phyloP scores from a whole-genome alignment of 2,888 invertebrate genomes.

The Antheraea assamensis region DNA sequence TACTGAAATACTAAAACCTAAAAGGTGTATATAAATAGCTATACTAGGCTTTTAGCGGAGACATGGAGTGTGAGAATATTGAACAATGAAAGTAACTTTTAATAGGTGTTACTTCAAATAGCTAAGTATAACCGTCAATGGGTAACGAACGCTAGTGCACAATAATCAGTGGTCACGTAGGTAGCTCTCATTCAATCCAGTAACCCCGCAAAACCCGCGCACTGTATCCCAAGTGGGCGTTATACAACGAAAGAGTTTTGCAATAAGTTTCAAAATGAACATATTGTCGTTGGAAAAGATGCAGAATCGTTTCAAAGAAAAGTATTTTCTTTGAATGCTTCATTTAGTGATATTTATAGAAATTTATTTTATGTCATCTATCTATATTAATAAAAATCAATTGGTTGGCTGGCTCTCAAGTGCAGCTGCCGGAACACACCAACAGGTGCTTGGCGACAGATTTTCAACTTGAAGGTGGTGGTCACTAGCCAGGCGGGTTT shows the following conservation, averaged over 20 bases:
- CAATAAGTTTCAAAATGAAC: conserved; percentile 43
- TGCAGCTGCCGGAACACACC: no score
- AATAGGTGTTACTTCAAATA: not conserved
- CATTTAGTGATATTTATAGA: not conserved
- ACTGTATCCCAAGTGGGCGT: conserved; percentile 38
- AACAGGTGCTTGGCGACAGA: no score
- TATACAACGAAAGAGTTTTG: conserved; percentile 46
- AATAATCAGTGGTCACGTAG: conserved; percentile 37
- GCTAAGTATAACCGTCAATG: not conserved
- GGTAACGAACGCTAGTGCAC: conserved; percentile 20
- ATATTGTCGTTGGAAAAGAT: conserved; percentile 32
- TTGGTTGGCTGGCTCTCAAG: no score
- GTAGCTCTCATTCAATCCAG: conserved; percentile 48
- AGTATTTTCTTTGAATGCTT: not conserved
- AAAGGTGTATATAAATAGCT: no score
- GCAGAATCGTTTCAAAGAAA: conserved; percentile 16
- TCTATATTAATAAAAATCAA: no score
- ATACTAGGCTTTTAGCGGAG: no score
- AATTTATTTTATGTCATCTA: not conserved
- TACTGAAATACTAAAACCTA: no score
- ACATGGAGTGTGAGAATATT: no score
- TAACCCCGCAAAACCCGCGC: conserved; percentile 34
- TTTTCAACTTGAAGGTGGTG: no score
- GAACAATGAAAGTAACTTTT: no score
- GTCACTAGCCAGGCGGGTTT: no score